Conservation (phyloP, 1,140 invertebrate species). For the Aplysia californica region DNA sequence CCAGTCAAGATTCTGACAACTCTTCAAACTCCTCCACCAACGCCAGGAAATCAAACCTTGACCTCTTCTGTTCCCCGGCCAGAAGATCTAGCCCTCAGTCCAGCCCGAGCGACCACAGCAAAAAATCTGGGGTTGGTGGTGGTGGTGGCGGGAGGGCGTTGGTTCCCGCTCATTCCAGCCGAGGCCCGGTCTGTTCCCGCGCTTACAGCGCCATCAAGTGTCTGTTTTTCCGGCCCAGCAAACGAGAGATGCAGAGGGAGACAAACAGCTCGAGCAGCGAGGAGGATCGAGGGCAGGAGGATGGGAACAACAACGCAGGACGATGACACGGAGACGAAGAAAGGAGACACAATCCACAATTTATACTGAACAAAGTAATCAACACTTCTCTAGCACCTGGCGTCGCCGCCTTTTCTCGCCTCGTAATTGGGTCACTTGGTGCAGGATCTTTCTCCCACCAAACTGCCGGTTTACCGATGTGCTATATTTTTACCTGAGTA, state of each 20-base stretch:
- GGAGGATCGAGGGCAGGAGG: slow-evolving; percentile 8
- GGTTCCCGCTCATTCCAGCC: too few species aligned
- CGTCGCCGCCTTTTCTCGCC: too few species aligned
- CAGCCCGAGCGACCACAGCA: too few species aligned
- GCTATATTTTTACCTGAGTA: too few species aligned
- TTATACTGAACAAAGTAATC: too few species aligned
- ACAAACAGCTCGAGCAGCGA: slow-evolving; percentile 35
- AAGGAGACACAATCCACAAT: too few species aligned
- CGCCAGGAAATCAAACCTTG: slow-evolving; percentile 3
- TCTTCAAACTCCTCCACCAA: slow-evolving; percentile 14
- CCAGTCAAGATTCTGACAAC: slow-evolving; percentile 11
- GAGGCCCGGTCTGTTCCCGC: slow-evolving; percentile 27
- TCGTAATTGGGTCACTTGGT: too few species aligned
- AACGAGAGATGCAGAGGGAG: slow-evolving; percentile 29
- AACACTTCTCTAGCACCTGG: too few species aligned
- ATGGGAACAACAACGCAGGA: background rate
- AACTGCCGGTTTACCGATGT: too few species aligned
- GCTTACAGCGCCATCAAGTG: slow-evolving; percentile 48
- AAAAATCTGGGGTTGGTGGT: too few species aligned
- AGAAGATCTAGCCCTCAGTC: background rate
- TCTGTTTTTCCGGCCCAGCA: slow-evolving; percentile 39
- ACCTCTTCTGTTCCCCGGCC: slow-evolving; percentile 14
- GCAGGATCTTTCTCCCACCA: too few species aligned
- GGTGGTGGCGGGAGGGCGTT: too few species aligned
- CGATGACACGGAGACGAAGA: background rate